Evolutionary conservation across 1,140 invertebrate species (phyloP).

Genomic region (Pogonus chalceus): DNA sequence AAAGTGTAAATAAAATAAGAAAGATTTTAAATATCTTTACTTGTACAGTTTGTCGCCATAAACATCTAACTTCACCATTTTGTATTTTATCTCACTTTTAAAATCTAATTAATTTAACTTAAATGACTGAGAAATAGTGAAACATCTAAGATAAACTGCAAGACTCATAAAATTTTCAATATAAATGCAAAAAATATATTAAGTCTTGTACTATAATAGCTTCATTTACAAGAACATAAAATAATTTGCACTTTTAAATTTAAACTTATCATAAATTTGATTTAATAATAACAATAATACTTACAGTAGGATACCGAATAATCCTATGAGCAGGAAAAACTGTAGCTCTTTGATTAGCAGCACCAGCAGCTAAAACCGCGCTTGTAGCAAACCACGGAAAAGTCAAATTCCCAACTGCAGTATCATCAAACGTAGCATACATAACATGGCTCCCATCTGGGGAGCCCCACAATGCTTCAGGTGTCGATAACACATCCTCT

Average conservation of each 20-base stretch:
- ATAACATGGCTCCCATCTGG: conserved; percentile 67
- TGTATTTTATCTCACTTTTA: conserved; percentile 1
- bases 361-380: conserved; percentile 39
- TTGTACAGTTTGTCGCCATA: too few relatives aligned
- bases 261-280: too few relatives aligned
- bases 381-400: conserved; percentile 63
- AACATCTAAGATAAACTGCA: not conserved
- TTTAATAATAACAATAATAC: too few relatives aligned
- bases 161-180: not conserved
- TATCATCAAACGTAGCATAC: conserved; percentile 83
- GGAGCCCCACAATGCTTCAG: conserved; percentile 77
- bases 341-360: conserved; percentile 32
- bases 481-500: conserved; percentile 66
- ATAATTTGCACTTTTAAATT: too few relatives aligned
- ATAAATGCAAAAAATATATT: too few relatives aligned
- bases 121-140: not conserved
- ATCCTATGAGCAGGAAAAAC: conserved; percentile 63
- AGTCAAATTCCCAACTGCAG: conserved; percentile 59
- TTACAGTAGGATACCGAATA: conserved; percentile 66
- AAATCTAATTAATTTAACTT: not conserved
- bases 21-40: not conserved
- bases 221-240: too few relatives aligned
- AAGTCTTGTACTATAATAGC: too few relatives aligned
- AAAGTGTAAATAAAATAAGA: conserved; percentile 2
- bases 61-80: too few relatives aligned